A percentile compares a stretch with the other conserved stretches of the same genome.
Conservation (phyloP, 2,888 invertebrate species). For the Masnerella sp. region DNA sequence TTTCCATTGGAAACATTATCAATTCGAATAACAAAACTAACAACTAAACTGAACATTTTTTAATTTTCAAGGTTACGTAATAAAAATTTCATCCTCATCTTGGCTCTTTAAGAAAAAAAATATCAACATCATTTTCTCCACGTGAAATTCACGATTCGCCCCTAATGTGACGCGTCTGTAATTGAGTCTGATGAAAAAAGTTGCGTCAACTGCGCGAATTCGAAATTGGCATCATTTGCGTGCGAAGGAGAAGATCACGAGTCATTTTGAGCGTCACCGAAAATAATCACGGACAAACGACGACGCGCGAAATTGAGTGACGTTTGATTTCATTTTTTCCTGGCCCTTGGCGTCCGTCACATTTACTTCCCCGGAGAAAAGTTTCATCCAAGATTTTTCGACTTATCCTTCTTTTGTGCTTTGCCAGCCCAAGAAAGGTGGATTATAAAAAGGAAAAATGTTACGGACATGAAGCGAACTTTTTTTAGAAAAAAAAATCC, state of each 20-base stretch:
- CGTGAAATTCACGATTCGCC: no score
- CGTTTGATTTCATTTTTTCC: slow-evolving; percentile 11
- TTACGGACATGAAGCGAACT: slow-evolving; percentile 32
- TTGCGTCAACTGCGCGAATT: no score
- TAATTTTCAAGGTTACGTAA: no score
- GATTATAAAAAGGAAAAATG: slow-evolving; percentile 37
- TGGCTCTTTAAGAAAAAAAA: no score
- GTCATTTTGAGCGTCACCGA: slow-evolving; percentile 1
- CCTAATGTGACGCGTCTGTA: no score
- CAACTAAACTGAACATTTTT: no score
- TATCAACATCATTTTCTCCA: no score
- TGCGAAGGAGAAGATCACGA: not conserved
- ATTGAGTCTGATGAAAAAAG: no score
- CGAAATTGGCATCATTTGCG: no score
- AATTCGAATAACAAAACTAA: no score
- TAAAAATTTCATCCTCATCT: no score
- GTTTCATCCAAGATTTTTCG: slow-evolving; percentile 29
- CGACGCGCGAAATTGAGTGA: slow-evolving; percentile 22
- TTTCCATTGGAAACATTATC: no score
- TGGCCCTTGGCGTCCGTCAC: not conserved
- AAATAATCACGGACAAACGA: slow-evolving; percentile 20
- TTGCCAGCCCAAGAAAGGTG: slow-evolving; percentile 32
- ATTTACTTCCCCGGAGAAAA: slow-evolving; percentile 27
- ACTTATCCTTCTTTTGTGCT: slow-evolving; percentile 37
- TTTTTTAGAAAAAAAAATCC: slow-evolving; percentile 36